Percentiles rank a stretch among this genome's conserved stretches.
These are phyloP conservation scores for Galaxias olidus DNA, from an alignment of 2,797 vertebrate species.

Conservation along the genomic window DNA sequence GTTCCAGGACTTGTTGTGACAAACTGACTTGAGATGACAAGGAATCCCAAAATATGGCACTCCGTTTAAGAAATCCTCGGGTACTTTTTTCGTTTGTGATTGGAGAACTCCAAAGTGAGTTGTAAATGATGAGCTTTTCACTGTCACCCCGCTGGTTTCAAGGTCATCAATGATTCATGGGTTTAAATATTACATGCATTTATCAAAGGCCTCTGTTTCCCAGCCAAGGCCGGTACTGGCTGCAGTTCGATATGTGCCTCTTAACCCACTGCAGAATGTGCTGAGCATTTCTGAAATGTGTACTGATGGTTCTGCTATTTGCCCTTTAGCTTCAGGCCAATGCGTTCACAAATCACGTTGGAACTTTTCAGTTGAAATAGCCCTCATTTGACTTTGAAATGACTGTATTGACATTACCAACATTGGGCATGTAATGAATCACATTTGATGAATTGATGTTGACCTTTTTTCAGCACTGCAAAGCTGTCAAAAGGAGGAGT, in stretches of 20 bases:
- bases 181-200: slow-evolving; percentile 55
- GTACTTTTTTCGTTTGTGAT: background rate
- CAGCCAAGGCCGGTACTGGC: slow-evolving; percentile 14
- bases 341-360: background rate
- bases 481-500: slow-evolving; percentile 7
- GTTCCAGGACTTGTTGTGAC: background rate
- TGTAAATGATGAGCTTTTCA: slow-evolving; percentile 6
- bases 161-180: slow-evolving; percentile 56
- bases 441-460: slow-evolving; percentile 11
- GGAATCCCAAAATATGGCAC: background rate
- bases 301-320: slow-evolving; percentile 4
- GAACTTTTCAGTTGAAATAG: background rate
- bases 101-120: background rate
- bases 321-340: background rate
- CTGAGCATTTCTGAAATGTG: background rate
- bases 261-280: slow-evolving; percentile 5
- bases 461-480: slow-evolving; percentile 23
- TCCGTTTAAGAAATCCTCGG: background rate
- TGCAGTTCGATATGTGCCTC: slow-evolving; percentile 30
- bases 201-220: slow-evolving; percentile 46
- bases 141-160: slow-evolving; percentile 45
- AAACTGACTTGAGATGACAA: background rate
- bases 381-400: background rate
- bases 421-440: background rate
- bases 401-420: background rate